Percentiles rank a stretch among this genome's conserved stretches.
phyloP scores from a whole-genome alignment of 2,113 vertebrate species.

The Struthidea cinerea region DNA sequence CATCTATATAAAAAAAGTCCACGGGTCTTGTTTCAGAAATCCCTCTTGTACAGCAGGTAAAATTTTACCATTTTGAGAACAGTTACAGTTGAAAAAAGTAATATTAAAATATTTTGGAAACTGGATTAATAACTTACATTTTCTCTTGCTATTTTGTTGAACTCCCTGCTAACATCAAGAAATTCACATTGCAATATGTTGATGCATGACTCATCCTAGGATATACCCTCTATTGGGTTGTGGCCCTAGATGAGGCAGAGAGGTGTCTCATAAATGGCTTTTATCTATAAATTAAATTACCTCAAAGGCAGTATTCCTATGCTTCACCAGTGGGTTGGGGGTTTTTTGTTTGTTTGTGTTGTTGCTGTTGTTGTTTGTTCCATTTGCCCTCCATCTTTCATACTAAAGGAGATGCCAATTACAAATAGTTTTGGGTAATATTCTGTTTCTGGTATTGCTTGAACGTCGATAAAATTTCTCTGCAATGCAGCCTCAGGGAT shows the following conservation, averaged over 20 bases:
- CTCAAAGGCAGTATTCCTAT: background rate
- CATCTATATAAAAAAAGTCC: background rate
- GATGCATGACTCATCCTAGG: background rate
- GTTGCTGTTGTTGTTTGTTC: background rate
- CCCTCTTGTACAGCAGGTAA: background rate
- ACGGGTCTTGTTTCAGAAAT: background rate
- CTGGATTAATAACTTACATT: background rate
- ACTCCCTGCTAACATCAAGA: background rate
- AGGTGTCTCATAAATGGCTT: background rate
- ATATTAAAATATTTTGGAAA: background rate
- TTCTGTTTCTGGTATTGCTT: background rate
- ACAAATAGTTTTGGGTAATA: background rate
- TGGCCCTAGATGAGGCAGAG: background rate
- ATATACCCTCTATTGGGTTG: background rate
- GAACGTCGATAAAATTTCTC: background rate
- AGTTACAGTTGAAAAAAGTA: background rate
- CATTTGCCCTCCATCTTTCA: background rate
- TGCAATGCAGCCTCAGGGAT: background rate
- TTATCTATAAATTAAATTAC: background rate
- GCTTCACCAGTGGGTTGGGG: background rate
- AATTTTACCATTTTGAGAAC: background rate
- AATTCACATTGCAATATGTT: background rate
- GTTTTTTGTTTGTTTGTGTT: background rate
- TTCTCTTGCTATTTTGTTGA: background rate
- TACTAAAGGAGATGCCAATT: background rate